These are phyloP conservation scores for Aphrophora alni DNA, from an alignment of 2,888 invertebrate species.

Conservation along the genomic window DNA sequence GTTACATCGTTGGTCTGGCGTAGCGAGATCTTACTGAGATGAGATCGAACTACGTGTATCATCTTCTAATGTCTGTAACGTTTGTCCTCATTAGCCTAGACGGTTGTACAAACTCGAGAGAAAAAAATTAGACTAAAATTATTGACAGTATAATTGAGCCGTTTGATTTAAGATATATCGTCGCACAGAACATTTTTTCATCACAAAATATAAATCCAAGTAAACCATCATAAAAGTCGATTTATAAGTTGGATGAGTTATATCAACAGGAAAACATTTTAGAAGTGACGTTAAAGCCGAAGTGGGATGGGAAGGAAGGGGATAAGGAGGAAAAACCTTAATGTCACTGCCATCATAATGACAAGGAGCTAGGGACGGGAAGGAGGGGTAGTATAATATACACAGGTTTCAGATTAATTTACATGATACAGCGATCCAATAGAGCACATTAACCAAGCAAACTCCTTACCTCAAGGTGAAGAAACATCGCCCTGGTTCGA, in stretches of 20 bases:
- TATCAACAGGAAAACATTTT: conserved; percentile 4
- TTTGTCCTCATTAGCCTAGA: no score
- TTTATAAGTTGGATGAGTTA: no score
- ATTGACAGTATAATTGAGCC: no score
- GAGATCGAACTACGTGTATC: no score
- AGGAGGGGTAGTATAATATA: conserved; percentile 25
- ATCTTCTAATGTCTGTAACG: no score
- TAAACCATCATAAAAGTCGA: not conserved
- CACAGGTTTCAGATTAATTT: conserved; percentile 39
- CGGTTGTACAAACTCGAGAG: no score
- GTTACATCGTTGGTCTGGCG: no score
- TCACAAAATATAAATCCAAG: not conserved
- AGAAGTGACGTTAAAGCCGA: not conserved
- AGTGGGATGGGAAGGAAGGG: conserved; percentile 6
- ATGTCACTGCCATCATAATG: conserved; percentile 18
- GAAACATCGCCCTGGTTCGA: conserved; percentile 27
- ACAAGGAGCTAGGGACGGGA: conserved; percentile 18
- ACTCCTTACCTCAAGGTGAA: conserved; percentile 19
- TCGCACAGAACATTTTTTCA: not conserved
- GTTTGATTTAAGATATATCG: no score
- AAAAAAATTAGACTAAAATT: no score
- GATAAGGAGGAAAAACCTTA: conserved; percentile 19
- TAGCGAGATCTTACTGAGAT: no score
- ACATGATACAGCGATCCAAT: conserved; percentile 40
- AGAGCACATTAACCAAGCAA: conserved; percentile 24